These are phyloP conservation scores for Nicator chloris DNA, from an alignment of 2,113 vertebrate species.

Conservation along the genomic window DNA sequence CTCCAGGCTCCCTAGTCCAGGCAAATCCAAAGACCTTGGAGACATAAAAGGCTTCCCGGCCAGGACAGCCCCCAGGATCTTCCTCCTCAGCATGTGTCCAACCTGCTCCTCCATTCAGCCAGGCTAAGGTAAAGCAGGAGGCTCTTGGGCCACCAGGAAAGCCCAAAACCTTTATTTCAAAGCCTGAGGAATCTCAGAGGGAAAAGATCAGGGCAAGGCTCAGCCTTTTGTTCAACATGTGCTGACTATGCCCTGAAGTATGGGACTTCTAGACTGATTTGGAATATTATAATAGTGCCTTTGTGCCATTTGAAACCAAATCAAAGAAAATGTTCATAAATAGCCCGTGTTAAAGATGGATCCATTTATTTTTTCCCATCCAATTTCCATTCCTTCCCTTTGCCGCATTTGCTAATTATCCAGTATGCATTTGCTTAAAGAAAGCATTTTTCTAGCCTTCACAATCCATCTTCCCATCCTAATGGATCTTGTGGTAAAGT, in stretches of 20 bases:
- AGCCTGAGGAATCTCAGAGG: background rate
- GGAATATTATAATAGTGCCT: background rate
- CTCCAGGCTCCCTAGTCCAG: background rate
- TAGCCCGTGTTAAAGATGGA: constrained; percentile 4
- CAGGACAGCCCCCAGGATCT: background rate
- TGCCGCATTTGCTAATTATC: constrained; percentile 43
- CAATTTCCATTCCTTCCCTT: constrained; percentile 29
- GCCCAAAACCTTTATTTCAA: background rate
- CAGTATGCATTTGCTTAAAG: constrained; percentile 52
- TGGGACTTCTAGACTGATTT: background rate
- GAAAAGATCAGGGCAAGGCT: background rate
- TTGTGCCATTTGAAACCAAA: background rate
- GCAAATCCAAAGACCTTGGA: background rate
- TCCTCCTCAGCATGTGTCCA: background rate
- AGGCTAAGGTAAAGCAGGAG: background rate
- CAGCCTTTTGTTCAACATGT: background rate
- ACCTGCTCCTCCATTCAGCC: background rate
- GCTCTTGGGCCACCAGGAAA: background rate
- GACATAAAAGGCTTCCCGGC: background rate
- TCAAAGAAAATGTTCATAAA: constrained; percentile 30
- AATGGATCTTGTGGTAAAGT: constrained; percentile 67
- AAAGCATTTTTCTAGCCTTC: constrained; percentile 41
- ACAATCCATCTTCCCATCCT: constrained; percentile 59
- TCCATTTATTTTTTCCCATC: constrained; percentile 34
- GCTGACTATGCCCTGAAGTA: background rate